Conservation (phyloP, 2,888 invertebrate species). For the Spisula subtruncata region DNA sequence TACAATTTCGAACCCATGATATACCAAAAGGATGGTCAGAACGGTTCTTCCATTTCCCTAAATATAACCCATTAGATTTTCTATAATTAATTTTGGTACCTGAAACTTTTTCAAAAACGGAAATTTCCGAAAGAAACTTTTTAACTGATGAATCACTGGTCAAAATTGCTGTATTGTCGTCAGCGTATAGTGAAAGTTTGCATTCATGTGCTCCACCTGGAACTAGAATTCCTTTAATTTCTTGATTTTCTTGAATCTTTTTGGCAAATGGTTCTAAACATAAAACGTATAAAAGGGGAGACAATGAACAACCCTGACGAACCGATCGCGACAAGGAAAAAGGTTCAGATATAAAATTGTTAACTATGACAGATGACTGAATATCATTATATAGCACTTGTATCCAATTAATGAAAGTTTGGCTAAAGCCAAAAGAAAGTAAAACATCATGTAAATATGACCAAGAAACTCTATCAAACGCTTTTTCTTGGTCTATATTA, state of each 20-base stretch:
- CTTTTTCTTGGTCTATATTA: constrained; percentile 75
- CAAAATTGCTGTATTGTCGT: constrained; percentile 51
- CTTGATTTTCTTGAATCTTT: constrained; percentile 43
- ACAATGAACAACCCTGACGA: not conserved
- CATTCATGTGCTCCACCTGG: constrained; percentile 44
- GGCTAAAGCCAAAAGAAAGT: constrained; percentile 67
- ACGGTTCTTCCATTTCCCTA: constrained; percentile 70
- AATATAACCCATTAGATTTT: constrained; percentile 65
- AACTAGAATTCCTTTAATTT: constrained; percentile 46
- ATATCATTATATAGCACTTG: constrained; percentile 70
- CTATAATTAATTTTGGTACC: constrained; percentile 66
- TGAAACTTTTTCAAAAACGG: constrained; percentile 43
- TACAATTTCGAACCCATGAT: constrained; percentile 61
- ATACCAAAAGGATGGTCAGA: constrained; percentile 71
- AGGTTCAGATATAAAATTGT: constrained; percentile 38
- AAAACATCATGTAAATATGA: constrained; percentile 69
- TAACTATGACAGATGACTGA: constrained; percentile 62
- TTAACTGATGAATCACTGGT: constrained; percentile 33
- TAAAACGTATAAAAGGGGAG: constrained; percentile 26
- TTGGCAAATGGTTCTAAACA: constrained; percentile 56
- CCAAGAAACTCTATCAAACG: constrained; percentile 73
- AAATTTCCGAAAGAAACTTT: constrained; percentile 38
- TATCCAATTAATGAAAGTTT: constrained; percentile 68
- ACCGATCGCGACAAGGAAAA: not conserved
- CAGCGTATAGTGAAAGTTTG: constrained; percentile 53